These are phyloP conservation scores for Lasiommata megera DNA, from an alignment of 2,888 invertebrate genomes.

Conservation along the genomic window DNA sequence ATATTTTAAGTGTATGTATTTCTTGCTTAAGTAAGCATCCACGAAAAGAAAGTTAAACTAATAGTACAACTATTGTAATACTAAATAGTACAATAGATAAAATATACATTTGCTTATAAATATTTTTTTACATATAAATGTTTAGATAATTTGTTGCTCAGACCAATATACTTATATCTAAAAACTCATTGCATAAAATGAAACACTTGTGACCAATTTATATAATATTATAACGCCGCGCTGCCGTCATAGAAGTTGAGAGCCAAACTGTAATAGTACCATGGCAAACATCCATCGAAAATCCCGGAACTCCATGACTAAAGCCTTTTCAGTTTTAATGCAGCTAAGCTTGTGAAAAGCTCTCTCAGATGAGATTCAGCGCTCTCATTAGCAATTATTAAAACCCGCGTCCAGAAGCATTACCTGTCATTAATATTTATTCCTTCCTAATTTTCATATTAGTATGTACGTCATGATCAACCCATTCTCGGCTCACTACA, in stretches of 20 bases:
- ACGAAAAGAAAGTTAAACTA: conserved; percentile 20
- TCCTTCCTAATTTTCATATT: too few relatives aligned
- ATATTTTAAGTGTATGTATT: conserved; percentile 25
- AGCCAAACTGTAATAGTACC: too few relatives aligned
- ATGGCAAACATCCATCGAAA: too few relatives aligned
- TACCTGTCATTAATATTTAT: too few relatives aligned
- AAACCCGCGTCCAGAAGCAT: too few relatives aligned
- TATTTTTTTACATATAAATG: conserved; percentile 28
- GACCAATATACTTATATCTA: conserved; percentile 29
- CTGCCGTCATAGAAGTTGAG: background rate
- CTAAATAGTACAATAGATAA: conserved; percentile 30
- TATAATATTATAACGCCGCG: background rate
- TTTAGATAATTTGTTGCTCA: conserved; percentile 28
- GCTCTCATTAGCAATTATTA: too few relatives aligned
- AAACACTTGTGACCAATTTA: conserved; percentile 14
- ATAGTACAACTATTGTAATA: conserved; percentile 4
- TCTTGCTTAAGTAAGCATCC: conserved; percentile 27
- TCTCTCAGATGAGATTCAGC: too few relatives aligned
- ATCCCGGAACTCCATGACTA: too few relatives aligned
- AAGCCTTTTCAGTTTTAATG: too few relatives aligned
- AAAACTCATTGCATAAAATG: conserved; percentile 5
- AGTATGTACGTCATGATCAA: too few relatives aligned
- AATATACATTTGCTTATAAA: conserved; percentile 32
- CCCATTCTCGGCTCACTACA: too few relatives aligned
- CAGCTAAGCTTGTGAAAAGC: too few relatives aligned